Conservation (phyloP, 2,797 vertebrate species). For the Morelia viridis region DNA sequence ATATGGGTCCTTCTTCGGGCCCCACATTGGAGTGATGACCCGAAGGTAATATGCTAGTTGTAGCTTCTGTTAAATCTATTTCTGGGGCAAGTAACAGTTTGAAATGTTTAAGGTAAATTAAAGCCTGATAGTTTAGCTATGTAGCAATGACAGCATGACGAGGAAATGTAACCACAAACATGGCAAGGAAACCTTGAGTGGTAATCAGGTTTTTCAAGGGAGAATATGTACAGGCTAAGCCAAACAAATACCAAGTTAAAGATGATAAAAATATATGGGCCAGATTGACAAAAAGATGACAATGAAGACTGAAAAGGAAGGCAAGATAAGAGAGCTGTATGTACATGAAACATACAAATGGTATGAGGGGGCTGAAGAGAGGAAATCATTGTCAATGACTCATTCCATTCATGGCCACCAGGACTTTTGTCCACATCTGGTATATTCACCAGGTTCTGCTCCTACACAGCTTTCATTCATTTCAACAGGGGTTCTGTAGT, state of each 20-base stretch:
- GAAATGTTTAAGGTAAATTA: conserved; percentile 6
- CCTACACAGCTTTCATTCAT: conserved; percentile 24
- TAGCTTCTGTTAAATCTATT: not conserved
- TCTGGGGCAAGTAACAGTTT: not conserved
- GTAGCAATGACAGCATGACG: not conserved
- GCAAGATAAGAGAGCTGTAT: conserved; percentile 5
- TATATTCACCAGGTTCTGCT: not conserved
- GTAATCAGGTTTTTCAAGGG: not conserved
- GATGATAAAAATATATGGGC: conserved; percentile 7
- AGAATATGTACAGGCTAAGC: not conserved
- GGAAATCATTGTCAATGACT: conserved; percentile 14
- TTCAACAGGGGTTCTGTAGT: not conserved
- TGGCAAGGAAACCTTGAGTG: not conserved
- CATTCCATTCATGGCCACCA: not conserved
- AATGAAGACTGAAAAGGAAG: not conserved
- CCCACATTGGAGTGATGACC: not conserved
- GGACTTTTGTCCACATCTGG: conserved; percentile 9
- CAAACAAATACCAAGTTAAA: conserved; percentile 16
- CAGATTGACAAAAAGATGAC: conserved; percentile 1
- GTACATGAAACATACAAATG: not conserved
- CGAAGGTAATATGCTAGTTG: not conserved
- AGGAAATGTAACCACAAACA: not conserved
- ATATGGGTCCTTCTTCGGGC: too few relatives aligned
- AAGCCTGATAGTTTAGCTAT: not conserved
- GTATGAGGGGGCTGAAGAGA: not conserved